Percentiles rank a stretch among this genome's conserved stretches.
Evolutionary conservation across 23 tunicate genomes (phyloP).

Genomic region (Halocynthia aurantium): DNA sequence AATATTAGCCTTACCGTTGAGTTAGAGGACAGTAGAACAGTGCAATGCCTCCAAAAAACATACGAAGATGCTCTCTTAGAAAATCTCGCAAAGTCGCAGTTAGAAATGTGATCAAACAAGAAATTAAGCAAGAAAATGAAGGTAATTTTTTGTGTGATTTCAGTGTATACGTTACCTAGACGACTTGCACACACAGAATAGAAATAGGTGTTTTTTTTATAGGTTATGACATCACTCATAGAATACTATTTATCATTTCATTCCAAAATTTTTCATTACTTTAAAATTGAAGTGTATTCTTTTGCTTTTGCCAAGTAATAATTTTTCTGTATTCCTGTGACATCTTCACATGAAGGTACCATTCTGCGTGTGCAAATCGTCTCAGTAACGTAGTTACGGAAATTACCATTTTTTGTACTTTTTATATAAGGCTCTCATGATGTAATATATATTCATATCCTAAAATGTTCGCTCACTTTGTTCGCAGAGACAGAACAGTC

Average conservation of each 20-base stretch:
- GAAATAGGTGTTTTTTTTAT: background rate
- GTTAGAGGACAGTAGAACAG: background rate
- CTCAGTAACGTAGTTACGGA: no score
- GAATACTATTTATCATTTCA: no score
- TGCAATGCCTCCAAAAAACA: constrained; percentile 1
- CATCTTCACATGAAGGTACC: no score
- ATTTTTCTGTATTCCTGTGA: no score
- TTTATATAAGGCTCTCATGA: no score
- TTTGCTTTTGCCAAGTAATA: no score
- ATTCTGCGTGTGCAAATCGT: no score
- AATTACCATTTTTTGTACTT: no score
- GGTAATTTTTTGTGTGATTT: background rate
- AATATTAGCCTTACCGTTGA: background rate
- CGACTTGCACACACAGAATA: background rate
- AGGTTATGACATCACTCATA: background rate
- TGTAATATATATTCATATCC: no score
- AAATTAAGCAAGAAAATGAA: background rate
- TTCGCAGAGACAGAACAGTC: background rate
- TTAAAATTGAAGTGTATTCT: no score
- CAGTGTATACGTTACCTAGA: background rate
- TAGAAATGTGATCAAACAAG: background rate
- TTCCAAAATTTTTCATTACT: no score
- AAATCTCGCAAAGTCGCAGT: background rate
- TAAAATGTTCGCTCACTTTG: background rate
- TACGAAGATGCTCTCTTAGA: background rate